Evolutionary conservation across 2,888 invertebrate species (phyloP), one percentile per base, ranked within the genome.

Genomic region (Drosophila silvestris): DNA sequence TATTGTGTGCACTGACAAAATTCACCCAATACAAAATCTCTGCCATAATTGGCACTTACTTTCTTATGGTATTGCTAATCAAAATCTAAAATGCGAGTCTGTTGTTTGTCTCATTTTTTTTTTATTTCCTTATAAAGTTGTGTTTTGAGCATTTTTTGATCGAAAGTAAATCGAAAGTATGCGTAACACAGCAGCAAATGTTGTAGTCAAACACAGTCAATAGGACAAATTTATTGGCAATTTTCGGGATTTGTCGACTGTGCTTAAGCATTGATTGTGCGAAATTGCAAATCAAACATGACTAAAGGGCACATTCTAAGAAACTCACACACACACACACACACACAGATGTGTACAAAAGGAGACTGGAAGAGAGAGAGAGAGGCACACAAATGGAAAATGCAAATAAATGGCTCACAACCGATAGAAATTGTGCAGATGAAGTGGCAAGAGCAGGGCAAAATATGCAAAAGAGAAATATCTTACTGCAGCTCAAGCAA

Each of bases 211-310:
- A 89, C 75, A 87, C 61, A 89, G 87, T 82, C 85, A 82, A 90
- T 79, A 75, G 82, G 66, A 82, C 77, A 91, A 89, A 89, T 91
- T 87, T 91, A 91, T 91, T 87, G 87, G 74, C 90, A 87, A 87
- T 86, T 90, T 86, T 75, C 64, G 83, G 79, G 89, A 88, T 90
- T 90, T 88, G 74, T 80, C 73, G 79, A 69, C 81, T 81, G 60
- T 78, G 78, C 78, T 77, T 78, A 67, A 67, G 52, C 78, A 77
- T 83, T 83, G 83, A 89, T 86, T 86, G 87, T 89, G 77, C 74
- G 68, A 90, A 86, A 86, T 87, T 89, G 88, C 87, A 90, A 87
- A 87, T 87, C 87, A 87, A 87, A 87, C 85, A 87, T 89, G 83
- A 87, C 91, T 82, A 79, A 82, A 73, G 78, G 73, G 87, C 71